A percentile compares a stretch with the other conserved stretches of the same genome.
phyloP scores from a whole-genome alignment of 2,113 vertebrate species.

The Actinemys pallida region DNA sequence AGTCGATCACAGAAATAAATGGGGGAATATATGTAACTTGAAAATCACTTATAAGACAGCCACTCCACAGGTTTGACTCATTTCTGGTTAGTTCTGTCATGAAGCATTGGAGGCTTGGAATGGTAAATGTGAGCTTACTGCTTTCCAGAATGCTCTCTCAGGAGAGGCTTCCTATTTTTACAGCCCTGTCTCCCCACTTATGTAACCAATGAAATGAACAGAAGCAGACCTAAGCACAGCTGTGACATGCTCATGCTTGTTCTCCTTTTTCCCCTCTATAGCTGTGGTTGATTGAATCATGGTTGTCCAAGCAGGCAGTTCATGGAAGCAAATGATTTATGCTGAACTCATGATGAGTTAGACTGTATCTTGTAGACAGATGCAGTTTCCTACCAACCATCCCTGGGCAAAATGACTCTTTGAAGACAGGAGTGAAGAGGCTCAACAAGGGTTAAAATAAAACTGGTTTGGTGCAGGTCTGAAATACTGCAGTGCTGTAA shows the following conservation, averaged over 20 bases:
- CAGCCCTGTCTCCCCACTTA: background rate
- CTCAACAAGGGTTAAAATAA: background rate
- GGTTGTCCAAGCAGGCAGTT: background rate
- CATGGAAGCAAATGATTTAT: rapidly evolving
- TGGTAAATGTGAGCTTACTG: background rate
- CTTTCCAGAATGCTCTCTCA: background rate
- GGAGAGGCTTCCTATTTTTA: background rate
- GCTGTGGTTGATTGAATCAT: background rate
- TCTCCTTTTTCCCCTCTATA: background rate
- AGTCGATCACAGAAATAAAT: background rate
- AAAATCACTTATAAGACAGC: background rate
- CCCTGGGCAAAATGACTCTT: background rate
- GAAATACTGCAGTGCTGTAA: background rate
- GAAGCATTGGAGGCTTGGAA: background rate
- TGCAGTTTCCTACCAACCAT: background rate
- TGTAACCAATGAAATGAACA: background rate
- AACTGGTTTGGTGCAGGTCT: background rate
- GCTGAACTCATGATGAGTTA: rapidly evolving
- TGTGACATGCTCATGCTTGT: background rate
- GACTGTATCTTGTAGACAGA: background rate
- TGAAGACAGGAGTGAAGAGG: background rate
- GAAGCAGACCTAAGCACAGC: background rate
- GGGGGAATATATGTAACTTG: background rate
- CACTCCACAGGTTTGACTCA: background rate
- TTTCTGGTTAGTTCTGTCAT: background rate